phyloP scores from a whole-genome alignment of 1,140 invertebrate genomes.

The Sarcophaga peregrina region DNA sequence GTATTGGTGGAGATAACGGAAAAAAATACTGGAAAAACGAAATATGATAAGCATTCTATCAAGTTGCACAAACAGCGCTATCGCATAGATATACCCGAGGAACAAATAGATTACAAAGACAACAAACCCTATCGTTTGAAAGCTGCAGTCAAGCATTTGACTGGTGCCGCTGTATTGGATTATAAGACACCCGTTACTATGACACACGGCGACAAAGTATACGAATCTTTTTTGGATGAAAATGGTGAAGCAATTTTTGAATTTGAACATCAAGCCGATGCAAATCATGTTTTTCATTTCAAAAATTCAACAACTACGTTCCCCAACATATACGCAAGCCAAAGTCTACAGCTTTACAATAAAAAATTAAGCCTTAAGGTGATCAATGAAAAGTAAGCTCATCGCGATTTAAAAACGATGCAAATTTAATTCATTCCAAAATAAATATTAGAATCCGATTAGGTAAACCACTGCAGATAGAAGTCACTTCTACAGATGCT shows the following conservation, averaged over 20 bases:
- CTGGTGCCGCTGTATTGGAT: slow-evolving; percentile 76
- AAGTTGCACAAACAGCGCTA: slow-evolving; percentile 84
- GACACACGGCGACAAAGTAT: slow-evolving; percentile 27
- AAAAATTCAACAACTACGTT: slow-evolving; percentile 39
- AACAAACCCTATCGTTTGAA: slow-evolving; percentile 84
- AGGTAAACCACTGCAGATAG: too few relatives aligned
- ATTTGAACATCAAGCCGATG: slow-evolving; percentile 66
- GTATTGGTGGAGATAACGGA: neutral
- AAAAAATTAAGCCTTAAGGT: neutral
- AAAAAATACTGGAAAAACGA: neutral
- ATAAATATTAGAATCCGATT: too few relatives aligned
- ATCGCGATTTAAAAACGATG: neutral
- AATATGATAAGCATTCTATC: slow-evolving; percentile 74
- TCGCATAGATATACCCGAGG: slow-evolving; percentile 82
- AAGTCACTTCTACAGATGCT: slow-evolving; percentile 76
- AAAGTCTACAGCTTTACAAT: neutral
- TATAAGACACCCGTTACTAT: slow-evolving; percentile 46
- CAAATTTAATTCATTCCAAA: too few relatives aligned
- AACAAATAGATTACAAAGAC: slow-evolving; percentile 87
- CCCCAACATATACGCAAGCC: neutral
- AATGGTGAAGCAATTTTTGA: slow-evolving; percentile 78
- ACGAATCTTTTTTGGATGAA: slow-evolving; percentile 64
- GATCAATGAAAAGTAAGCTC: neutral
- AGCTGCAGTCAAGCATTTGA: slow-evolving; percentile 67
- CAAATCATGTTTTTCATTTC: slow-evolving; percentile 41